phyloP scores from a whole-genome alignment of 2,888 invertebrate species.

The Apamea sordens region DNA sequence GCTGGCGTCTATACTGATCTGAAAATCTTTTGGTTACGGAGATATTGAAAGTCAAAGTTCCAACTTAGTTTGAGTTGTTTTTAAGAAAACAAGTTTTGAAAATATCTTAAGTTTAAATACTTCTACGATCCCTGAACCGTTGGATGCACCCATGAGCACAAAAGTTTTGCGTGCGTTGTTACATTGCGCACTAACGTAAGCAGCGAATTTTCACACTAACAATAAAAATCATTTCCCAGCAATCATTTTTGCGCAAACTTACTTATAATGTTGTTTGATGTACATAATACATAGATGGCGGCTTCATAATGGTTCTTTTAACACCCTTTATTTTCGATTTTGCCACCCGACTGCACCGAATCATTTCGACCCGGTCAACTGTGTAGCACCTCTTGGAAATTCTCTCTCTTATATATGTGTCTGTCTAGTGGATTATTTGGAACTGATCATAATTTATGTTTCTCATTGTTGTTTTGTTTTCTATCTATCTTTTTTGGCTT shows the following conservation, averaged over 20 bases:
- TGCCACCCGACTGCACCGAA: no score
- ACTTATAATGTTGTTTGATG: neutral
- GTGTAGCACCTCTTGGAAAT: neutral
- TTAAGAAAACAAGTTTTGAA: neutral
- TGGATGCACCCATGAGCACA: neutral
- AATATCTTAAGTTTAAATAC: neutral
- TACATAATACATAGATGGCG: neutral
- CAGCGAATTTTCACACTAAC: neutral
- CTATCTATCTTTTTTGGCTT: neutral
- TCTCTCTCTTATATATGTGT: neutral
- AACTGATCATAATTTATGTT: neutral
- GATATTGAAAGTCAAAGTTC: neutral
- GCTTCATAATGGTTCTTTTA: neutral
- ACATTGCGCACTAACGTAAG: no score
- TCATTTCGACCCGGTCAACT: neutral
- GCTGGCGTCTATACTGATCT: no score
- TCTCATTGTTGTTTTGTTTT: neutral
- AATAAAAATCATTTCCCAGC: neutral
- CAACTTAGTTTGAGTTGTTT: neutral
- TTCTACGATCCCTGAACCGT: neutral
- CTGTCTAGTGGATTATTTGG: neutral
- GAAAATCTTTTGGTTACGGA: neutral
- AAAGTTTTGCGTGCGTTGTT: no score
- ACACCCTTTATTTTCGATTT: neutral
- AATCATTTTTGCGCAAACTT: neutral